These are phyloP conservation scores for Leptestheria dahalacensis DNA, from an alignment of 1,140 invertebrate genomes.

Conservation along the genomic window DNA sequence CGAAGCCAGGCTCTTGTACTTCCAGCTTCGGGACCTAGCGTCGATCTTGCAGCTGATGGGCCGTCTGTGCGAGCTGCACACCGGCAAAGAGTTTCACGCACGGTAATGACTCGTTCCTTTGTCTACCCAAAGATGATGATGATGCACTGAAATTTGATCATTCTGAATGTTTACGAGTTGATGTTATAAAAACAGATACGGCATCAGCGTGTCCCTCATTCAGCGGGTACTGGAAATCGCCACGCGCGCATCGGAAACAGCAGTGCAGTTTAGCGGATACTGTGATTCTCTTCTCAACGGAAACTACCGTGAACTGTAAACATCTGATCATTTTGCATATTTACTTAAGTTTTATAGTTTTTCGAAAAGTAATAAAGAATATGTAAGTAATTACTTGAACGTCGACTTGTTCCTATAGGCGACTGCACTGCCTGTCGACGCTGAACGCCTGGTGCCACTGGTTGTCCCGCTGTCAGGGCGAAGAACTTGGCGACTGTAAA, in stretches of 20 bases:
- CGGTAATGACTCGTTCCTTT: not conserved
- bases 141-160: too few species aligned
- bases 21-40: not conserved
- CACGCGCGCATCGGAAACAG: not conserved
- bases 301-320: not conserved
- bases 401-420: constrained; percentile 31
- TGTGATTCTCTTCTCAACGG: not conserved
- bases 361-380: too few species aligned
- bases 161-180: too few species aligned
- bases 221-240: not conserved
- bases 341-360: too few species aligned
- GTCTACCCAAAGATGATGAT: too few species aligned
- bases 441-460: constrained; percentile 50
- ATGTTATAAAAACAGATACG: too few species aligned
- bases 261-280: not conserved
- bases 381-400: constrained; percentile 11
- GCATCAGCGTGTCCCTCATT: not conserved
- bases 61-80: constrained; percentile 1
- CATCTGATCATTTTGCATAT: not conserved
- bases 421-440: constrained; percentile 48
- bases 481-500: too few species aligned
- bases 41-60: constrained; percentile 2
- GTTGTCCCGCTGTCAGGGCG: constrained; percentile 25
- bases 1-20: not conserved
- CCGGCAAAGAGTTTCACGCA: not conserved